Conservation (phyloP, 2,888 invertebrate genomes). For the Neoascia interrupta region DNA sequence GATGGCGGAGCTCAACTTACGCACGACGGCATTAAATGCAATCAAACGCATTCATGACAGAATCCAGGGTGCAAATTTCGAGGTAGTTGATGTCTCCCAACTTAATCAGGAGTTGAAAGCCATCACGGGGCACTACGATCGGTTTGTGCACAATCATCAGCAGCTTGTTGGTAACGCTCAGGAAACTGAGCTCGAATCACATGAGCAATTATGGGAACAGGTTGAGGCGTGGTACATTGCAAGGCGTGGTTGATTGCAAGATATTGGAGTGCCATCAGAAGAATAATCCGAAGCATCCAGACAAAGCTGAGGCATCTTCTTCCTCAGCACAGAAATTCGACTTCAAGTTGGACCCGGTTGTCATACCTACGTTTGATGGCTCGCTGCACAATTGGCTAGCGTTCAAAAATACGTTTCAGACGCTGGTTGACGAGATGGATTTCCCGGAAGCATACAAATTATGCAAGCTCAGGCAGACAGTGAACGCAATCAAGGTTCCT, state of each 20-base stretch:
- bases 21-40: neutral
- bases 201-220: conserved; percentile 6
- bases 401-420: conserved; percentile 39
- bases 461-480: conserved; percentile 38
- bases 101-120: neutral
- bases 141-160: neutral
- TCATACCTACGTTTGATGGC: conserved; percentile 15
- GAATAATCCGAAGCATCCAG: no score
- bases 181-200: neutral
- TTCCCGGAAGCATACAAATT: conserved; percentile 65
- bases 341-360: conserved; percentile 10
- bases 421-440: conserved; percentile 7
- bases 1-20: neutral
- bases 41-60: neutral
- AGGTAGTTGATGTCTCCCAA: neutral
- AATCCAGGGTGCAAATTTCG: neutral
- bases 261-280: no score
- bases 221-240: neutral
- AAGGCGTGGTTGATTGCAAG: no score
- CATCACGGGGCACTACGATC: neutral
- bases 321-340: neutral
- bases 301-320: no score
- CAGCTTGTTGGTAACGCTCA: neutral
- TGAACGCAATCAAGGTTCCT: conserved; percentile 9
- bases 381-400: conserved; percentile 33